Percentiles rank a stretch among this genome's conserved stretches.
These are phyloP conservation scores for Psittacara wagleri DNA, from an alignment of 2,113 vertebrate genomes.

Conservation along the genomic window DNA sequence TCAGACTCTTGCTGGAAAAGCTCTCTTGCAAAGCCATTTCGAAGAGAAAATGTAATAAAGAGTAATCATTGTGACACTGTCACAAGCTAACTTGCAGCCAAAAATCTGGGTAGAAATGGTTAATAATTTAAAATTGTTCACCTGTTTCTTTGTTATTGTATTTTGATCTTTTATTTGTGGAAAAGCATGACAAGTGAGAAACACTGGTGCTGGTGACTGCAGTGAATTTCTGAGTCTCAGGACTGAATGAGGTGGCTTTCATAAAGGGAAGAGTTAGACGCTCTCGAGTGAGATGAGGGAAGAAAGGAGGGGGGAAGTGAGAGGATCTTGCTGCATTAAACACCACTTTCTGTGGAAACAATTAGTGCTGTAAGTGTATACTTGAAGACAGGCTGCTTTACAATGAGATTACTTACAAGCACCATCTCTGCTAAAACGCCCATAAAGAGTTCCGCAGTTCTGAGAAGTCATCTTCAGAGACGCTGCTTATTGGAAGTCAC, in stretches of 20 bases:
- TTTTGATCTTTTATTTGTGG: not conserved
- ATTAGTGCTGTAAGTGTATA: conserved; percentile 79
- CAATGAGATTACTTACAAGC: conserved; percentile 75
- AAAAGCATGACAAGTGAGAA: not conserved
- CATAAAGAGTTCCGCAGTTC: conserved; percentile 73
- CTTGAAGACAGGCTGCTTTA: conserved; percentile 69
- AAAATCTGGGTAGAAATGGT: not conserved
- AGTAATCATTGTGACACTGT: not conserved
- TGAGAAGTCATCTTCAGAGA: conserved; percentile 73
- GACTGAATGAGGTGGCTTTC: not conserved
- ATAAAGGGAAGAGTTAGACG: conserved; percentile 18
- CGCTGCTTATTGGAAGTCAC: conserved; percentile 74
- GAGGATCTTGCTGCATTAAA: conserved; percentile 71
- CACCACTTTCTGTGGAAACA: conserved; percentile 78
- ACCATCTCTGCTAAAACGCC: conserved; percentile 70
- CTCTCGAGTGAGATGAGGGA: not conserved
- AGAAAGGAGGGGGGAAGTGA: conserved; percentile 30
- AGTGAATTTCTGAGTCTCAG: not conserved
- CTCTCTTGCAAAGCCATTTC: not conserved
- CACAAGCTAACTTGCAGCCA: not conserved
- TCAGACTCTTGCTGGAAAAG: not conserved
- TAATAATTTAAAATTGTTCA: not conserved
- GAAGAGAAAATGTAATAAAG: not conserved
- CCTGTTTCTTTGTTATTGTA: not conserved
- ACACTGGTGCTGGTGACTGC: not conserved